A percentile compares a stretch with the other conserved stretches of the same genome.
Evolutionary conservation across 2,888 invertebrate species (phyloP).

Genomic region (Bombylius major): DNA sequence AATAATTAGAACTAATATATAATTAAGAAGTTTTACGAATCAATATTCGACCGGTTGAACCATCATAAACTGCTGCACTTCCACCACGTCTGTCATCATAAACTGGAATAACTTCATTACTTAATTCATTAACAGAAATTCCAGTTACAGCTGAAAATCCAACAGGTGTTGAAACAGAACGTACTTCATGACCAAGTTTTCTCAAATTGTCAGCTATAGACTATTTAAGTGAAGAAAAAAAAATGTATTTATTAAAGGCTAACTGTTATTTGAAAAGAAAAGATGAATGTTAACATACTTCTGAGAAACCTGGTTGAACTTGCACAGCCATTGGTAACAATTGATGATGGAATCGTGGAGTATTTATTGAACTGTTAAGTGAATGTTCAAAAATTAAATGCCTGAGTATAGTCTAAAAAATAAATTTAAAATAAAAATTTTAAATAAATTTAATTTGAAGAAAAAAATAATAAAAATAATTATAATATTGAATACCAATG

Average conservation of each 20-base stretch:
- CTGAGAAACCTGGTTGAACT: conserved; percentile 47
- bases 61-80: conserved; percentile 19
- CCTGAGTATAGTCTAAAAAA: conserved; percentile 47
- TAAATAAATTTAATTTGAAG: neutral
- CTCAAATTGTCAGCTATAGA: neutral
- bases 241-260: no score
- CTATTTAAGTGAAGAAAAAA: neutral
- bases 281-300: no score
- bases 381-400: conserved; percentile 51
- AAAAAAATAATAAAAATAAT: neutral
- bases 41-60: no score
- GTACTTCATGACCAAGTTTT: neutral
- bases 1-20: no score
- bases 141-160: conserved; percentile 7
- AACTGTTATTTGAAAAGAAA: no score
- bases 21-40: no score
- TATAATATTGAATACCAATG: conserved; percentile 39
- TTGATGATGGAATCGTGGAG: conserved; percentile 75
- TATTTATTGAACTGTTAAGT: conserved; percentile 54
- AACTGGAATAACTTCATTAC: conserved; percentile 21
- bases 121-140: conserved; percentile 25
- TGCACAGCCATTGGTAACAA: conserved; percentile 61
- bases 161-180: neutral
- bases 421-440: neutral
- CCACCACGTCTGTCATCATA: conserved; percentile 32